phyloP scores from a whole-genome alignment of 2,113 vertebrate genomes.

The Danio rerio region DNA sequence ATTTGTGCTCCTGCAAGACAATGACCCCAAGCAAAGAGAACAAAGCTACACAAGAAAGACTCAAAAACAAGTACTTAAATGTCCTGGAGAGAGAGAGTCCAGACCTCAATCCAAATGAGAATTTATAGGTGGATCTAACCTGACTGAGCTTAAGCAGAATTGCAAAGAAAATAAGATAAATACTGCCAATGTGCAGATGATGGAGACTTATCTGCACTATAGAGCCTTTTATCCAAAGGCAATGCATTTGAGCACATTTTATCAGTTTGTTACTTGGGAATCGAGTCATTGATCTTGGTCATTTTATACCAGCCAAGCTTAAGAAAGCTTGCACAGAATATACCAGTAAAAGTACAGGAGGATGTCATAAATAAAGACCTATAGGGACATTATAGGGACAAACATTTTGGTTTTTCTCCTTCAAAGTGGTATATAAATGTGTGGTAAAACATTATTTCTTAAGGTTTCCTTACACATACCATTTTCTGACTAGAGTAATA shows the following conservation, averaged over 20 bases:
- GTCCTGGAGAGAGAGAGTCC: not conserved
- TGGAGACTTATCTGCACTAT: not conserved
- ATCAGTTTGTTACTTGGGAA: not conserved
- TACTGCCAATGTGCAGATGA: not conserved
- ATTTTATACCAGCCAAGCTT: not conserved
- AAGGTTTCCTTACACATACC: no score
- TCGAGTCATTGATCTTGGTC: not conserved
- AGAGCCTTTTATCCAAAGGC: not conserved
- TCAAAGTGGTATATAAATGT: no score
- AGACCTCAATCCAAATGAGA: slow-evolving; percentile 2
- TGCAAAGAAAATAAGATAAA: not conserved
- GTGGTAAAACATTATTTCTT: no score
- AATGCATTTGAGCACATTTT: not conserved
- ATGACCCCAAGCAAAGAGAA: not conserved
- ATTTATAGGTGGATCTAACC: not conserved
- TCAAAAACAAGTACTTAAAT: not conserved
- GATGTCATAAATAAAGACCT: not conserved
- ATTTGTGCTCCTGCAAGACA: slow-evolving; percentile 4
- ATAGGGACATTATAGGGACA: not conserved
- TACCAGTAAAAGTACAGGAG: not conserved
- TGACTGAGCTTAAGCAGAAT: not conserved
- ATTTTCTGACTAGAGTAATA: no score
- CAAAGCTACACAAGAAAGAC: not conserved
- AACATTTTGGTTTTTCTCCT: no score
- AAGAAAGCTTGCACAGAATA: not conserved